These are phyloP conservation scores for Drosophila birchii DNA, from an alignment of 2,888 invertebrate genomes.

Conservation along the genomic window DNA sequence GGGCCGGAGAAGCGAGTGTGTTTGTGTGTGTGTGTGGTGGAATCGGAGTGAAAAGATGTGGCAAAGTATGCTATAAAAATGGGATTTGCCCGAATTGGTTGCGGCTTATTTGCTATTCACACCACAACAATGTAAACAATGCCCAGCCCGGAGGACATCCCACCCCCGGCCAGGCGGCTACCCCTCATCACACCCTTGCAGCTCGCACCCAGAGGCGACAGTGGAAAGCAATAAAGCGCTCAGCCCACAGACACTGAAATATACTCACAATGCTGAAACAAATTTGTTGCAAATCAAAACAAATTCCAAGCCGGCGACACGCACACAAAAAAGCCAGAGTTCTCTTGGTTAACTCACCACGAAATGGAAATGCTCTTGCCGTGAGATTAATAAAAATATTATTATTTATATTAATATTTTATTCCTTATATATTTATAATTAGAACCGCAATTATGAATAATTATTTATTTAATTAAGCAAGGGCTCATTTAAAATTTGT, in stretches of 20 bases:
- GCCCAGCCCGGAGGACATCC: slow-evolving; percentile 54
- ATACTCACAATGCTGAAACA: slow-evolving; percentile 60
- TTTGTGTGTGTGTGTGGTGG: slow-evolving; percentile 4
- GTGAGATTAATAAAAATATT: not conserved
- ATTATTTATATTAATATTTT: not conserved
- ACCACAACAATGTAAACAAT: slow-evolving; percentile 80
- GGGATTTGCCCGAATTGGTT: slow-evolving; percentile 59
- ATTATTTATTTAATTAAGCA: too few species aligned
- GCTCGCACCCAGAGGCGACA: slow-evolving; percentile 59
- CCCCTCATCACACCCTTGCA: slow-evolving; percentile 10
- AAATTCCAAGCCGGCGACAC: slow-evolving; percentile 61
- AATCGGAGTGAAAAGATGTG: not conserved
- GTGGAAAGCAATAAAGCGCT: slow-evolving; percentile 76
- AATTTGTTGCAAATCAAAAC: slow-evolving; percentile 79
- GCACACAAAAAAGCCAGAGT: slow-evolving; percentile 44
- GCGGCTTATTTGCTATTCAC: slow-evolving; percentile 78
- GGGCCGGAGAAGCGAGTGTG: slow-evolving; percentile 6
- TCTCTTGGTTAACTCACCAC: not conserved
- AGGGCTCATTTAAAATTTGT: too few species aligned
- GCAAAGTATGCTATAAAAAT: slow-evolving; percentile 38
- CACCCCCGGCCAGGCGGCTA: slow-evolving; percentile 41
- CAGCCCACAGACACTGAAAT: slow-evolving; percentile 52
- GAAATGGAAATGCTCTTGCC: slow-evolving; percentile 31
- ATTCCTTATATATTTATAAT: too few species aligned
- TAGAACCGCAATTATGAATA: too few species aligned